A percentile compares a stretch with the other conserved stretches of the same genome.
Evolutionary conservation across 2,888 invertebrate species (phyloP).

Genomic region (Hirtodrosophila duncani): DNA sequence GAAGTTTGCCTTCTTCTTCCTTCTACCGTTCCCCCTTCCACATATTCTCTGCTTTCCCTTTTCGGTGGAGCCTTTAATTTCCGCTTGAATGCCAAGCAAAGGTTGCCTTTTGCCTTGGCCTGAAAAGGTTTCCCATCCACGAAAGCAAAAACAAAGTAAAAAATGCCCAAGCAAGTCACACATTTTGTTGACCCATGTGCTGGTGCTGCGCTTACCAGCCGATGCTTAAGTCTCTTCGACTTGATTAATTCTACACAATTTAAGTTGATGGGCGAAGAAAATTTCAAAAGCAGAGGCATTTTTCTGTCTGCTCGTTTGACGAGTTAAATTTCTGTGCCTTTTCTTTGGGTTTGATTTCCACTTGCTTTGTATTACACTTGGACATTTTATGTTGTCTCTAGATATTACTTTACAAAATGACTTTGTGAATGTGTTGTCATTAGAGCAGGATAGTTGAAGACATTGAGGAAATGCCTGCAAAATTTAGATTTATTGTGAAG

Average conservation of each 20-base stretch:
- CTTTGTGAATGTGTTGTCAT: conserved; percentile 60
- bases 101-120: conserved; percentile 39
- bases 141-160: conserved; percentile 47
- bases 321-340: no score
- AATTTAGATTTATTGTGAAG: conserved; percentile 23
- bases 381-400: conserved; percentile 1
- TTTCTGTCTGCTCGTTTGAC: conserved; percentile 22
- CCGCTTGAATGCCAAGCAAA: conserved; percentile 71
- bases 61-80: conserved; percentile 55
- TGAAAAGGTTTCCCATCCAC: conserved; percentile 37
- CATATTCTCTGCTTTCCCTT: conserved; percentile 4
- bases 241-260: conserved; percentile 74
- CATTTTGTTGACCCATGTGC: conserved; percentile 31
- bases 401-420: conserved; percentile 38
- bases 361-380: background rate
- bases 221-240: conserved; percentile 60
- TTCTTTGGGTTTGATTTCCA: conserved; percentile 9
- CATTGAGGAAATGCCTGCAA: no score
- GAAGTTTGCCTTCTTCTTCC: conserved; percentile 13
- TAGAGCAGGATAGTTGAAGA: no score
- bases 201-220: conserved; percentile 11
- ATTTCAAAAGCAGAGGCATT: conserved; percentile 39
- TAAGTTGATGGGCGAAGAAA: conserved; percentile 59
- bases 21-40: background rate
- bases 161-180: conserved; percentile 27